phyloP scores from a whole-genome alignment of 2,113 vertebrate genomes.

The Montifringilla adamsi region DNA sequence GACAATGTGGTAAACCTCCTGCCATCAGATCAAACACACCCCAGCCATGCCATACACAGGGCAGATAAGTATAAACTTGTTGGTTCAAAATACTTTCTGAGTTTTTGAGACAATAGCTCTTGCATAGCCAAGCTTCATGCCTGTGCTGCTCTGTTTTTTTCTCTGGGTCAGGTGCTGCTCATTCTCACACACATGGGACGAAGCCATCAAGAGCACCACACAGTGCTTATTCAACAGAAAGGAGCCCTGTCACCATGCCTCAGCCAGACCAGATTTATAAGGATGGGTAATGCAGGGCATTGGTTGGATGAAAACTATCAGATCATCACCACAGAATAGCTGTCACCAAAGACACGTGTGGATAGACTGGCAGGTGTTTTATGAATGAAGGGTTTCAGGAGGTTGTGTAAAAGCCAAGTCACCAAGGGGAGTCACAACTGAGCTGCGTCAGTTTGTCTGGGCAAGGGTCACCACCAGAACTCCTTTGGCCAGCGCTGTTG shows the following conservation, averaged over 20 bases:
- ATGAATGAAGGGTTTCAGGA: background rate
- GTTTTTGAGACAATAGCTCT: background rate
- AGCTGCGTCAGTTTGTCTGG: background rate
- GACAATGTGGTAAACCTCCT: background rate
- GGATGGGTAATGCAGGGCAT: background rate
- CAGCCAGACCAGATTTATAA: background rate
- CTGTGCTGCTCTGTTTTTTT: background rate
- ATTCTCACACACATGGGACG: rapidly evolving
- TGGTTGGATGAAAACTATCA: background rate
- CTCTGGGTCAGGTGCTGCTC: background rate
- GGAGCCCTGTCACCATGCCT: rapidly evolving
- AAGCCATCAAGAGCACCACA: background rate
- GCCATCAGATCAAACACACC: background rate
- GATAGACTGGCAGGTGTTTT: background rate
- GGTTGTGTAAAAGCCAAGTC: background rate
- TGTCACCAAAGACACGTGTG: rapidly evolving
- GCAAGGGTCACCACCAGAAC: background rate
- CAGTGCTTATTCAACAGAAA: background rate
- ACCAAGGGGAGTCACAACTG: background rate
- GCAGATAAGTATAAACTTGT: background rate
- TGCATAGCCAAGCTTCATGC: background rate
- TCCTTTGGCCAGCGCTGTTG: background rate
- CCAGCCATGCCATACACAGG: background rate
- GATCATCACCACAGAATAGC: background rate
- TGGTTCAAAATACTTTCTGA: background rate